Evolutionary conservation across 2,797 vertebrate species (phyloP).

Genomic region (Centroberyx gerrardi): DNA sequence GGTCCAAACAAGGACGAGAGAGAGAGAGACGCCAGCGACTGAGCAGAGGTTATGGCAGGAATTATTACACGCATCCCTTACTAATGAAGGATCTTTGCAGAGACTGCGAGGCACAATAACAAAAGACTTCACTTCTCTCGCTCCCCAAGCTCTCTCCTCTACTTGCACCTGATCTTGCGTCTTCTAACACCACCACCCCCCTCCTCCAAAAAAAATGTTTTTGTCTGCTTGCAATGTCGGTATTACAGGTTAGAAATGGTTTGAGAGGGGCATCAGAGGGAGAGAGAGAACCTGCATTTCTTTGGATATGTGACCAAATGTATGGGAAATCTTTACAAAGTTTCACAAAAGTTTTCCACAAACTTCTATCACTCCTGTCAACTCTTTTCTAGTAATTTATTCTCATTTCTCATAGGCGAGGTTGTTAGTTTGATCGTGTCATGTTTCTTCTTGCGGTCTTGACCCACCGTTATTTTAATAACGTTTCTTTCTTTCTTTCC

Average conservation of each 20-base stretch:
- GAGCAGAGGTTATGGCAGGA: constrained; percentile 7
- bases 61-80: constrained; percentile 12
- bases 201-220: not conserved
- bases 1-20: not conserved
- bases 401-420: not conserved
- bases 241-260: not conserved
- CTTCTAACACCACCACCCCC: no score
- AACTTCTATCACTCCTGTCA: not conserved
- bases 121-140: not conserved
- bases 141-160: not conserved
- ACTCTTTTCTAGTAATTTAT: not conserved
- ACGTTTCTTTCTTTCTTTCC: not conserved
- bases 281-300: not conserved
- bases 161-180: no score
- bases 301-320: not conserved
- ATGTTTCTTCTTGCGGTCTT: constrained; percentile 17
- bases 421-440: constrained; percentile 19
- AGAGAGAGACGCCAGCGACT: not conserved
- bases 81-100: not conserved
- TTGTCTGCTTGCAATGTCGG: not conserved
- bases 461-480: not conserved
- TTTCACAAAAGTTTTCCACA: not conserved
- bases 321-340: not conserved
- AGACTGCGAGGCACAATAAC: constrained; percentile 3
- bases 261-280: not conserved